These are phyloP conservation scores for Stomatorhinus walkeri DNA, from an alignment of 2,797 vertebrate species.

Conservation along the genomic window DNA sequence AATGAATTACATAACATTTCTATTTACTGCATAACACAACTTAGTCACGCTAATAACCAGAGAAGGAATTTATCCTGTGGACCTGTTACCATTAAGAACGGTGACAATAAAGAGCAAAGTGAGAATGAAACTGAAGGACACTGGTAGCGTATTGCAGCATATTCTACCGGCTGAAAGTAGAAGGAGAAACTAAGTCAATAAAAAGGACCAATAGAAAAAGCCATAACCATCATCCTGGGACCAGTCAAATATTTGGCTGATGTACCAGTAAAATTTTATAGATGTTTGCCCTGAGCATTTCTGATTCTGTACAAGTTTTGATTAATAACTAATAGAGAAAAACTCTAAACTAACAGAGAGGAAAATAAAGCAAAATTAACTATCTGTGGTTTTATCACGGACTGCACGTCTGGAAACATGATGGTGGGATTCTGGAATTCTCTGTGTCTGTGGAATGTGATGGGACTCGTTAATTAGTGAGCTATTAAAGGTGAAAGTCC, in stretches of 20 bases:
- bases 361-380: neutral
- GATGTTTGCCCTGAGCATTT: neutral
- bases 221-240: neutral
- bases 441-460: neutral
- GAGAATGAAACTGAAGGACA: neutral
- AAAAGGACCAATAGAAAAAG: neutral
- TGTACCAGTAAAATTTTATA: neutral
- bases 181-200: neutral
- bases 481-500: slow-evolving; percentile 59
- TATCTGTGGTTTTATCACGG: neutral
- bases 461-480: slow-evolving; percentile 47
- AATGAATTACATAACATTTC: neutral
- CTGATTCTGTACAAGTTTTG: neutral
- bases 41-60: neutral
- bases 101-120: neutral
- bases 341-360: neutral
- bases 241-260: neutral
- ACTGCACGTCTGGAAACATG: neutral
- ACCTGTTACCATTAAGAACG: neutral
- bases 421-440: neutral
- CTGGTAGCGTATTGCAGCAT: neutral
- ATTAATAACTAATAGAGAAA: neutral
- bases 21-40: neutral
- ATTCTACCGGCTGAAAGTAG: neutral
- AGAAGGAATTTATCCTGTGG: neutral